phyloP scores from a whole-genome alignment of 2,888 invertebrate genomes.

The Epinotia bilunana region DNA sequence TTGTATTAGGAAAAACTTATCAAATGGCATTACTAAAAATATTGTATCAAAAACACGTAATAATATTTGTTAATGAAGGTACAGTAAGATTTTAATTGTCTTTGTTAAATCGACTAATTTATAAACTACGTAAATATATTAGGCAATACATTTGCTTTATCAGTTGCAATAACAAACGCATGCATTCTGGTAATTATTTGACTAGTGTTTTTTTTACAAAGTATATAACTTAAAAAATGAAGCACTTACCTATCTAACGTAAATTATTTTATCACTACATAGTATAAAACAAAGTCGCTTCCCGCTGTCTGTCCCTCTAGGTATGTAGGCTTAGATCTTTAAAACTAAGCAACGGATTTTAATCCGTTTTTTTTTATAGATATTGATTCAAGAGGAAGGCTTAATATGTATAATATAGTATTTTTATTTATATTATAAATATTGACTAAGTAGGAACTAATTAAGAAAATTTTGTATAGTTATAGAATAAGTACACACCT shows the following conservation, averaged over 20 bases:
- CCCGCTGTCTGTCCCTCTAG: too few relatives aligned
- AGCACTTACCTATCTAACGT: too few relatives aligned
- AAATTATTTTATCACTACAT: too few relatives aligned
- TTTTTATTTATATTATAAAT: too few relatives aligned
- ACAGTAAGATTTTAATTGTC: conserved; percentile 3
- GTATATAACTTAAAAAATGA: too few relatives aligned
- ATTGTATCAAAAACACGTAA: conserved; percentile 1
- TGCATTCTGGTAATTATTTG: not conserved
- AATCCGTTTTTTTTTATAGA: too few relatives aligned
- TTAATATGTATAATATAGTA: too few relatives aligned
- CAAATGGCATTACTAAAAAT: conserved; percentile 23
- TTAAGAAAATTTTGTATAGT: not conserved
- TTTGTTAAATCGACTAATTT: conserved; percentile 21
- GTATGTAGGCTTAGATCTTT: too few relatives aligned
- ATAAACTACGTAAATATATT: conserved; percentile 8
- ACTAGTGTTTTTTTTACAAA: not conserved
- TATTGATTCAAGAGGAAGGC: too few relatives aligned
- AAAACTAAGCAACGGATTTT: too few relatives aligned
- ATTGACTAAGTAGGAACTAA: too few relatives aligned
- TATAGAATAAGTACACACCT: conserved; percentile 54
- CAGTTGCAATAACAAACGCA: not conserved
- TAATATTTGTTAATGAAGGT: conserved; percentile 5
- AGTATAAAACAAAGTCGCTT: too few relatives aligned
- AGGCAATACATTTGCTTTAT: conserved; percentile 6
- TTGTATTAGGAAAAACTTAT: conserved; percentile 15